phyloP scores from a whole-genome alignment of 53 echinoderm and acorn worm genomes.

The Henricia sp. region DNA sequence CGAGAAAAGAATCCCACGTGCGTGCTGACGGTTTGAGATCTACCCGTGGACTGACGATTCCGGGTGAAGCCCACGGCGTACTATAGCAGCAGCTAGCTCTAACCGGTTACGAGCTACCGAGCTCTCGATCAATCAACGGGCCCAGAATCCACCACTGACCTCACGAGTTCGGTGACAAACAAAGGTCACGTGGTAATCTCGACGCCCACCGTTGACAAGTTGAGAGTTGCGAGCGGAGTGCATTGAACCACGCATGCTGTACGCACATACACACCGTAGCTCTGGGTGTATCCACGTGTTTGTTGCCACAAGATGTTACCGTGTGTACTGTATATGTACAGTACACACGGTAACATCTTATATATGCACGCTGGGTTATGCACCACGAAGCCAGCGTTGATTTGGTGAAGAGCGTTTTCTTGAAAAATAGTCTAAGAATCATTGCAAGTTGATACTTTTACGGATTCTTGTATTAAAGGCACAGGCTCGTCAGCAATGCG shows the following conservation, averaged over 20 bases:
- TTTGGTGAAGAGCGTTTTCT: too few species aligned
- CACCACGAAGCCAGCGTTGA: too few species aligned
- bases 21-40: too few species aligned
- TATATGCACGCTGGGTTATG: too few species aligned
- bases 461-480: too few species aligned
- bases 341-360: too few species aligned
- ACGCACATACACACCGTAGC: too few species aligned
- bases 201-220: conserved; percentile 54
- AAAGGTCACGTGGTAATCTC: conserved; percentile 43
- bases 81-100: conserved; percentile 19
- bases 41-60: conserved; percentile 35
- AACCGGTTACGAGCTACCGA: not conserved
- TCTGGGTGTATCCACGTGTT: too few species aligned
- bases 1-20: not conserved
- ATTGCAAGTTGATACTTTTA: too few species aligned
- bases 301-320: not conserved
- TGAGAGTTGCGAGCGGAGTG: not conserved
- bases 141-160: conserved; percentile 43
- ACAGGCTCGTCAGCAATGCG: too few species aligned
- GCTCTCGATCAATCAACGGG: conserved; percentile 28
- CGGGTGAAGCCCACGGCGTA: not conserved
- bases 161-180: conserved; percentile 26
- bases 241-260: not conserved
- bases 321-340: not conserved
- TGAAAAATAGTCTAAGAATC: too few species aligned